A percentile compares a stretch with the other conserved stretches of the same genome.
phyloP scores from a whole-genome alignment of 2,113 vertebrate genomes.

The Sula dactylatra region DNA sequence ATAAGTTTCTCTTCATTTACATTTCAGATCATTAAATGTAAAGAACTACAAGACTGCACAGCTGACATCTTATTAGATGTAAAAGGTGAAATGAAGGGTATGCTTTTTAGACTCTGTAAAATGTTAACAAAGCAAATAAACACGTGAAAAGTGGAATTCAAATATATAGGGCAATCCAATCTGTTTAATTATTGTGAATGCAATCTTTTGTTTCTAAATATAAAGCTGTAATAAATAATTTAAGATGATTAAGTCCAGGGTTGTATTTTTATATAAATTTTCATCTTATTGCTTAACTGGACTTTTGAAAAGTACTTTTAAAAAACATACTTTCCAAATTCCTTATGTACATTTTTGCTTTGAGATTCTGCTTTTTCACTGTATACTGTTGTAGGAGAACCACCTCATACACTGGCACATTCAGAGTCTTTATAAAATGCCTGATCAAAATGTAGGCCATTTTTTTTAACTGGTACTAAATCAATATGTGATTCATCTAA shows the following conservation, averaged over 20 bases:
- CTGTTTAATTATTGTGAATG: neutral
- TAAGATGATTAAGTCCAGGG: neutral
- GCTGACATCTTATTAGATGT: slow-evolving; percentile 27
- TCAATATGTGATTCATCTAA: neutral
- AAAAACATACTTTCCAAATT: neutral
- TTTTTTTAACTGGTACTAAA: slow-evolving; percentile 29
- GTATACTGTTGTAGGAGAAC: neutral
- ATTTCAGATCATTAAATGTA: slow-evolving; percentile 70
- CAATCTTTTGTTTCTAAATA: neutral
- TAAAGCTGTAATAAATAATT: neutral
- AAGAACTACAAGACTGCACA: slow-evolving; percentile 70
- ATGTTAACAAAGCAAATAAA: slow-evolving; percentile 7
- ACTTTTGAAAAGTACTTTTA: neutral
- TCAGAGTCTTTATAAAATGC: slow-evolving; percentile 43
- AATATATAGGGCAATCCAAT: neutral
- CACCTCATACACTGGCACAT: neutral
- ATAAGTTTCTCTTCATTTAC: neutral
- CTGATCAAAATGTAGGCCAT: slow-evolving; percentile 43
- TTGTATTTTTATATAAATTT: neutral
- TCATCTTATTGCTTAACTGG: neutral
- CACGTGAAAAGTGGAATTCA: neutral
- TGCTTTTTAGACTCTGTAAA: neutral
- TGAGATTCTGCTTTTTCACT: neutral
- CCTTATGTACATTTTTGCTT: slow-evolving; percentile 27
- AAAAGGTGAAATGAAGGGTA: neutral